phyloP scores from a whole-genome alignment of 1,140 invertebrate genomes.

The Phymorhynchus buccinoides region DNA sequence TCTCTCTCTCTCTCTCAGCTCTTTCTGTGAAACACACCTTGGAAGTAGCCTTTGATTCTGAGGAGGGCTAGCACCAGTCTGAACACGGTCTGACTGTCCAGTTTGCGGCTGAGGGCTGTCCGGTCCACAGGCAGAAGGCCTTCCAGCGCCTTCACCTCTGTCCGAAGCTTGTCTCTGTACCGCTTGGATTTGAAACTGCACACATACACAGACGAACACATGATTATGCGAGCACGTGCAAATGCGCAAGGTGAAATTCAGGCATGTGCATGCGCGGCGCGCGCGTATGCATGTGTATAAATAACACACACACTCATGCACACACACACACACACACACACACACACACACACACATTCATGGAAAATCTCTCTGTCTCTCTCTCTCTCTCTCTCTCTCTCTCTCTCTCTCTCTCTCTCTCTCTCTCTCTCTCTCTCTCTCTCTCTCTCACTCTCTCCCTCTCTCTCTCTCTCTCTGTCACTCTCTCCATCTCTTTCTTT shows the following conservation, averaged over 20 bases:
- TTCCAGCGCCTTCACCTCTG: slow-evolving; percentile 64
- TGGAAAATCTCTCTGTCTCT: too few species aligned
- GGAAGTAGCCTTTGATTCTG: slow-evolving; percentile 56
- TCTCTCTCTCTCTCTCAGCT: not conserved
- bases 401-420: too few species aligned
- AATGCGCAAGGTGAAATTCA: not conserved
- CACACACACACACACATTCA: not conserved
- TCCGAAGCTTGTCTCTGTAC: slow-evolving; percentile 65
- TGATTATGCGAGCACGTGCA: not conserved
- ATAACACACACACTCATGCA: not conserved
- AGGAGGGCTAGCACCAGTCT: slow-evolving; percentile 62
- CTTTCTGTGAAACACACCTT: slow-evolving; percentile 45
- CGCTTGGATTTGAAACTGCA: slow-evolving; percentile 67
- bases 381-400: too few species aligned
- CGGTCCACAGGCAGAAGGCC: slow-evolving; percentile 61
- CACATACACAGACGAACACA: not conserved
- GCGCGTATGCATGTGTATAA: too few species aligned
- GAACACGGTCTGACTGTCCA: slow-evolving; percentile 68
- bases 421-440: too few species aligned
- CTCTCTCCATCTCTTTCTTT: too few species aligned
- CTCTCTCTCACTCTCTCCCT: too few species aligned
- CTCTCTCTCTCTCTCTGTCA: too few species aligned
- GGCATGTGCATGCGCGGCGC: too few species aligned
- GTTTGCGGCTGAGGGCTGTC: slow-evolving; percentile 59
- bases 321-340: not conserved